These are phyloP conservation scores for Potamilus streckersoni DNA, from an alignment of 1,140 invertebrate genomes.

Conservation along the genomic window DNA sequence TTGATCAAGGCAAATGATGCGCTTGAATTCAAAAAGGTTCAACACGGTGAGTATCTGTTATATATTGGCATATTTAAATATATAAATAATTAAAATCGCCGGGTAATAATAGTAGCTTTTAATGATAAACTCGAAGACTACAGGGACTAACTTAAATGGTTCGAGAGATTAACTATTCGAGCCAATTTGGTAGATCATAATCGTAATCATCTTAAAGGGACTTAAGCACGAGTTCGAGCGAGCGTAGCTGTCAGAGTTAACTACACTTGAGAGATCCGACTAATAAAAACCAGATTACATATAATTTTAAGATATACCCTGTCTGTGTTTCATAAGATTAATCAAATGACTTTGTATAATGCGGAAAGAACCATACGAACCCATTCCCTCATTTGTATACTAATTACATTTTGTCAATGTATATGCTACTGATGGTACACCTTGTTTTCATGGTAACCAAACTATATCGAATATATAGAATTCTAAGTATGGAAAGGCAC, in stretches of 20 bases:
- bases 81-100: background rate
- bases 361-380: no score
- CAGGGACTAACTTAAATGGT: background rate
- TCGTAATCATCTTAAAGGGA: background rate
- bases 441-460: no score
- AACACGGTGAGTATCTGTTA: conserved; percentile 4
- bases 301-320: no score
- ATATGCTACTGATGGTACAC: no score
- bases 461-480: no score
- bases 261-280: no score
- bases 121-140: background rate
- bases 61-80: background rate
- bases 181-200: background rate
- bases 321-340: no score
- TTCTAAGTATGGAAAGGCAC: no score
- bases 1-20: conserved; percentile 36
- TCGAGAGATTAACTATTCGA: background rate
- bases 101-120: background rate
- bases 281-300: no score
- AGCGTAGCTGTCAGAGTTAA: background rate
- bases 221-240: background rate
- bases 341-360: no score
- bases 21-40: conserved; percentile 28
- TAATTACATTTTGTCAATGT: no score
- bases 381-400: no score